These are phyloP conservation scores for Dichetophora obliterata DNA, from an alignment of 2,888 invertebrate genomes.

Conservation along the genomic window DNA sequence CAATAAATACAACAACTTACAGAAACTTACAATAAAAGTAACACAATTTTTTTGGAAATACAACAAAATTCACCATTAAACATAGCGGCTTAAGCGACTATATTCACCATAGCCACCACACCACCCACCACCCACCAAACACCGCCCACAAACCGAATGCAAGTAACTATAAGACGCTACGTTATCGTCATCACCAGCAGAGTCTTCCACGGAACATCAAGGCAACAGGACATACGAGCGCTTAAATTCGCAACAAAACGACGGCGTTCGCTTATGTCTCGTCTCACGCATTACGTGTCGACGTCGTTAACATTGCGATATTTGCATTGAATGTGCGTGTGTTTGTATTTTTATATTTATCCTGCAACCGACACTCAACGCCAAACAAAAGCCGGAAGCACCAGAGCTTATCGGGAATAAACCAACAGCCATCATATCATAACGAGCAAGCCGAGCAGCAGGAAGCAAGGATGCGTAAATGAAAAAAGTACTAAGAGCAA, in stretches of 20 bases:
- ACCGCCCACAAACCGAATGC: slow-evolving; percentile 1
- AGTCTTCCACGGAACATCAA: slow-evolving; percentile 59
- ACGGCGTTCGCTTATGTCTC: background rate
- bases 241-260: background rate
- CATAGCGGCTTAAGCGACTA: slow-evolving; percentile 23
- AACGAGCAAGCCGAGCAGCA: slow-evolving; percentile 4
- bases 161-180: slow-evolving; percentile 42
- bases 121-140: background rate
- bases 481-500: background rate
- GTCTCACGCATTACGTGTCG: background rate
- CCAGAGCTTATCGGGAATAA: slow-evolving; percentile 15
- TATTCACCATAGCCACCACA: slow-evolving; percentile 29
- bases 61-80: slow-evolving; percentile 4
- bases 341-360: background rate
- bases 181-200: slow-evolving; percentile 47
- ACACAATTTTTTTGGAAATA: background rate
- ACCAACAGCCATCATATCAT: background rate
- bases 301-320: background rate
- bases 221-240: slow-evolving; percentile 46
- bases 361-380: background rate
- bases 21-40: background rate
- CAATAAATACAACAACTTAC: slow-evolving; percentile 2
- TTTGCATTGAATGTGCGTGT: background rate
- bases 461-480: background rate
- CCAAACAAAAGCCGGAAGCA: background rate